These are phyloP conservation scores for Furnarius figulus DNA, from an alignment of 2,113 vertebrate genomes.

Conservation along the genomic window DNA sequence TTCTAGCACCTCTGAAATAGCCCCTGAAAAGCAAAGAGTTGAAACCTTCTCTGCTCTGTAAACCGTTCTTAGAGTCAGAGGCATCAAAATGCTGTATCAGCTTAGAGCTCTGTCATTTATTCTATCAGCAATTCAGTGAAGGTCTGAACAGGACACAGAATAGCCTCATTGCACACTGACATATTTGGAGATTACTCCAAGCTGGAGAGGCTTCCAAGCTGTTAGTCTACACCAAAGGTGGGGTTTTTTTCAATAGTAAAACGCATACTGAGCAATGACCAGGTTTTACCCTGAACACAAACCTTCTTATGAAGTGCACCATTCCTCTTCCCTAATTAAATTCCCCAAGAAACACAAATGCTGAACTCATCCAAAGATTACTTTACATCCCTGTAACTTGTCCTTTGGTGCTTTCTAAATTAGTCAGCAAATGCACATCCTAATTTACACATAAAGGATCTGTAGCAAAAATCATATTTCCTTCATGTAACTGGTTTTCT, in stretches of 20 bases:
- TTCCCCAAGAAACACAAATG: background rate
- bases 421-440: slow-evolving; percentile 60
- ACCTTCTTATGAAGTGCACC: background rate
- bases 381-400: slow-evolving; percentile 23
- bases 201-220: background rate
- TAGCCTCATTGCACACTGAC: rapidly evolving
- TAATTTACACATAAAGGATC: slow-evolving; percentile 64
- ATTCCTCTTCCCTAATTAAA: background rate
- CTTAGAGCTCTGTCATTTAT: background rate
- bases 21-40: background rate
- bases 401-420: slow-evolving; percentile 68
- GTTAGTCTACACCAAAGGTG: background rate
- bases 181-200: background rate
- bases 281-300: background rate
- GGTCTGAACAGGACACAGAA: background rate
- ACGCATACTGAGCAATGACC: background rate
- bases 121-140: background rate
- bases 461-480: slow-evolving; percentile 70
- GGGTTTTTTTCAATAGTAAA: background rate
- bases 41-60: background rate
- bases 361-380: slow-evolving; percentile 17
- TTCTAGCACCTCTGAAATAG: background rate
- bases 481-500: slow-evolving; percentile 72
- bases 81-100: background rate
- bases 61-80: background rate